Conservation (phyloP, 2,797 vertebrate species). For the Paguma larvata region DNA sequence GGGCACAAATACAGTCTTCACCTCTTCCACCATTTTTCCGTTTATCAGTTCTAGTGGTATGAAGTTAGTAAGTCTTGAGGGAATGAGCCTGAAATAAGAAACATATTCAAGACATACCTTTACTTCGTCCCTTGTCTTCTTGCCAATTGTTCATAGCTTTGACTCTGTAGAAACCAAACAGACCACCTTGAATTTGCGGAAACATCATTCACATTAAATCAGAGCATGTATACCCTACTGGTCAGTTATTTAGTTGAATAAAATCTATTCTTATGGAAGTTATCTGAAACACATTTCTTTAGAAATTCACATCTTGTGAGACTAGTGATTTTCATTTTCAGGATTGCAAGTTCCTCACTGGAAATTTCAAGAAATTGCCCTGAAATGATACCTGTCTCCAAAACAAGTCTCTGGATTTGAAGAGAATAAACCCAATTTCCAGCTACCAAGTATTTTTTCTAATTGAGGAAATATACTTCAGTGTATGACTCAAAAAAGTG, state of each 20-base stretch:
- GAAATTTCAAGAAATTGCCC: not conserved
- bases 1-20: not conserved
- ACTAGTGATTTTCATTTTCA: conserved; percentile 13
- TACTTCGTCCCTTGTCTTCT: not conserved
- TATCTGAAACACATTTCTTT: conserved; percentile 27
- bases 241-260: not conserved
- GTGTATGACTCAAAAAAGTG: conserved; percentile 33
- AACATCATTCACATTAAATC: conserved; percentile 7
- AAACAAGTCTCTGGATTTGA: conserved; percentile 1
- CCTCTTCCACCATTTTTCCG: not conserved
- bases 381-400: not conserved
- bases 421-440: not conserved
- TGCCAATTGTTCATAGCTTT: conserved; percentile 20
- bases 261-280: not conserved
- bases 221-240: not conserved
- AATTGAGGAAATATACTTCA: conserved; percentile 58
- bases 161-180: not conserved
- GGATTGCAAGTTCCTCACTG: conserved; percentile 8
- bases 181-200: not conserved
- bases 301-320: conserved; percentile 28
- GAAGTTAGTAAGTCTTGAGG: not conserved
- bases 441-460: conserved; percentile 45
- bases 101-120: not conserved
- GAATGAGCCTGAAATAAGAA: not conserved
- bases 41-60: not conserved